These are phyloP conservation scores for Drosophila ercepeae DNA, from an alignment of 1,140 invertebrate species.

Conservation along the genomic window DNA sequence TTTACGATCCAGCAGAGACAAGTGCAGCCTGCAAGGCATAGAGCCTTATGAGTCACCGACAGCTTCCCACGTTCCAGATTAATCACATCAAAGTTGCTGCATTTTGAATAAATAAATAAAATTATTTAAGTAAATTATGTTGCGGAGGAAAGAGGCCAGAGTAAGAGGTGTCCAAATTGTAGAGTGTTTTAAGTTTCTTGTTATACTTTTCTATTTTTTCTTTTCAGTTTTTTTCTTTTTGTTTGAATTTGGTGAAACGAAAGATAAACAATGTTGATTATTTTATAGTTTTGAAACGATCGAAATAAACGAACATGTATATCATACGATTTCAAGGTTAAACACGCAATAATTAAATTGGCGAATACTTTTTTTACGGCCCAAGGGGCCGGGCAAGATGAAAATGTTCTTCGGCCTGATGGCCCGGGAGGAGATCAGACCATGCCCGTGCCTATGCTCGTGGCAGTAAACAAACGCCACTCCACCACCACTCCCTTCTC, in stretches of 20 bases:
- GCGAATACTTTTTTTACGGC: conserved; percentile 55
- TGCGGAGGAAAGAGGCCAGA: neutral
- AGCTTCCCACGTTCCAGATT: conserved; percentile 29
- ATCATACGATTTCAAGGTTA: conserved; percentile 71
- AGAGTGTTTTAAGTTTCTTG: neutral
- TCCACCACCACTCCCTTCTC: conserved; percentile 4
- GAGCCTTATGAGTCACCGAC: conserved; percentile 3
- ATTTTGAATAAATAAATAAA: conserved; percentile 24
- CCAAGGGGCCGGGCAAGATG: conserved; percentile 23
- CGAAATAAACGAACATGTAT: conserved; percentile 51
- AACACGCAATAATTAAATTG: conserved; percentile 75
- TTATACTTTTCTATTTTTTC: conserved; percentile 12
- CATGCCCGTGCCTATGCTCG: conserved; percentile 9
- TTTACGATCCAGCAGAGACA: conserved; percentile 14
- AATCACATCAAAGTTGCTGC: conserved; percentile 19
- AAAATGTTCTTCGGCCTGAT: conserved; percentile 30
- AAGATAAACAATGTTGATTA: conserved; percentile 78
- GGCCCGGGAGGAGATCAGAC: neutral
- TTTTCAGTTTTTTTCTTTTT: conserved; percentile 26
- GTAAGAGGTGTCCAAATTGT: too few relatives aligned
- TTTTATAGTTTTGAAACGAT: conserved; percentile 78
- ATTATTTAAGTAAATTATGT: conserved; percentile 15
- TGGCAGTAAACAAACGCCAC: conserved; percentile 44
- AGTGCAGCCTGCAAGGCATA: conserved; percentile 24
- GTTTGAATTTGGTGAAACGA: conserved; percentile 57